Evolutionary conservation across 1,140 invertebrate genomes (phyloP).

Genomic region (Cepaea nemoralis): DNA sequence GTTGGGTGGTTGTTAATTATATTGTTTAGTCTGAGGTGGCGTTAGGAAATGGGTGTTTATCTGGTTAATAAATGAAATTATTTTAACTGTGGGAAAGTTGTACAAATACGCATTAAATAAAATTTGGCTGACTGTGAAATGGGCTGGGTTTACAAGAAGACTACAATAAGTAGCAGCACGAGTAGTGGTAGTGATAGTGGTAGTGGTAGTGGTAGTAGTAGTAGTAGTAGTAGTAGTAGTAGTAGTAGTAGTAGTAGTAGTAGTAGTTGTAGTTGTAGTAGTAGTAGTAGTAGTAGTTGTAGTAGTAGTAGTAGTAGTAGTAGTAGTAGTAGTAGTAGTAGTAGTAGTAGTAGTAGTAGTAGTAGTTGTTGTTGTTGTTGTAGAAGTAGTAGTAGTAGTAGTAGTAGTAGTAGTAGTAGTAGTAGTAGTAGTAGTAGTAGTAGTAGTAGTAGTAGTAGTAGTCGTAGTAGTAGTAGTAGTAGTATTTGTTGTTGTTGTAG

Average conservation of each 20-base stretch:
- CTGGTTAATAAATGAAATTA: too few relatives aligned
- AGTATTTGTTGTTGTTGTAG: neutral
- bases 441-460: neutral
- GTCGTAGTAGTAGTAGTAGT: too few relatives aligned
- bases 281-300: neutral
- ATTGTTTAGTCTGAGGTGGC: too few relatives aligned
- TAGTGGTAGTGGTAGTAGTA: neutral
- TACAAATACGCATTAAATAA: too few relatives aligned
- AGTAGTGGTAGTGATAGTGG: slow-evolving; percentile 1
- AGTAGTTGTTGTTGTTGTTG: neutral
- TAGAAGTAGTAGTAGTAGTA: neutral
- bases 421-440: slow-evolving; percentile 1
- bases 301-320: neutral
- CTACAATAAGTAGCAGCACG: too few relatives aligned
- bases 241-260: slow-evolving; percentile 4
- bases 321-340: neutral
- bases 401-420: neutral
- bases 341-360: neutral
- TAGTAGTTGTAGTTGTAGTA: slow-evolving; percentile 1
- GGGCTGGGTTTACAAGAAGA: too few relatives aligned
- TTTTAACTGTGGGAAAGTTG: too few relatives aligned
- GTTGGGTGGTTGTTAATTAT: too few relatives aligned
- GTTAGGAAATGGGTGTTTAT: too few relatives aligned
- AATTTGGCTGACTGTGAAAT: too few relatives aligned
- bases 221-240: slow-evolving; percentile 12